phyloP scores from a whole-genome alignment of 2,888 invertebrate species.

The Ormyrus thymus region DNA sequence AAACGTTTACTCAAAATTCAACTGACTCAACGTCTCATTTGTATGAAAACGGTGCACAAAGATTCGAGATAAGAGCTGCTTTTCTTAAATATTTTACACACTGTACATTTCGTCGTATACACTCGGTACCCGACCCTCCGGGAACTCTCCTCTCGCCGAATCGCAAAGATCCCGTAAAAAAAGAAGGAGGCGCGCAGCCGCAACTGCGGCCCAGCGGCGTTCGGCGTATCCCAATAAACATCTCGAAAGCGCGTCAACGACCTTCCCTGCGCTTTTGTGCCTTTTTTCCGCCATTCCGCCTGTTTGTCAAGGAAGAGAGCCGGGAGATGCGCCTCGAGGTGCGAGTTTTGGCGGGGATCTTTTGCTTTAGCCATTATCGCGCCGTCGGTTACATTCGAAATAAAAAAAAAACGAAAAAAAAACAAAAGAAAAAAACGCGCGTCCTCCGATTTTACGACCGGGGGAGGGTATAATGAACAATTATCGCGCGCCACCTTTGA shows the following conservation, averaged over 20 bases:
- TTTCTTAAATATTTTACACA: neutral
- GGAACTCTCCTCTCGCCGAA: neutral
- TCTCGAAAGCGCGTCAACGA: slow-evolving; percentile 22
- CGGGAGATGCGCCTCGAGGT: slow-evolving; percentile 50
- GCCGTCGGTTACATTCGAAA: neutral
- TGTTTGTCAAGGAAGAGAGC: slow-evolving; percentile 27
- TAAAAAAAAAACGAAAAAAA: no score
- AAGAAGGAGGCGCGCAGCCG: no score
- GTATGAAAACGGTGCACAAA: no score
- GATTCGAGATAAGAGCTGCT: no score
- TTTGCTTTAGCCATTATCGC: slow-evolving; percentile 50
- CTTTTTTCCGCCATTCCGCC: neutral
- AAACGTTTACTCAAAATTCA: no score
- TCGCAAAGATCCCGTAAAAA: neutral
- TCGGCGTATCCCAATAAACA: slow-evolving; percentile 40
- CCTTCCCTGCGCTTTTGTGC: neutral
- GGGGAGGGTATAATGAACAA: slow-evolving; percentile 22
- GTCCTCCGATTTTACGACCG: neutral
- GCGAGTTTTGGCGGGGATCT: slow-evolving; percentile 53
- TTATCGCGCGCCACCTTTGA: slow-evolving; percentile 4
- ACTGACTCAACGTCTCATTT: no score
- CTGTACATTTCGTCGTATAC: neutral
- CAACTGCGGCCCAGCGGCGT: neutral
- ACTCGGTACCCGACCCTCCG: neutral
- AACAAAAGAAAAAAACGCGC: neutral